Base-by-base conservation (phyloP, 2,888 invertebrate genomes). In the Nymphalis urticae region DNA sequence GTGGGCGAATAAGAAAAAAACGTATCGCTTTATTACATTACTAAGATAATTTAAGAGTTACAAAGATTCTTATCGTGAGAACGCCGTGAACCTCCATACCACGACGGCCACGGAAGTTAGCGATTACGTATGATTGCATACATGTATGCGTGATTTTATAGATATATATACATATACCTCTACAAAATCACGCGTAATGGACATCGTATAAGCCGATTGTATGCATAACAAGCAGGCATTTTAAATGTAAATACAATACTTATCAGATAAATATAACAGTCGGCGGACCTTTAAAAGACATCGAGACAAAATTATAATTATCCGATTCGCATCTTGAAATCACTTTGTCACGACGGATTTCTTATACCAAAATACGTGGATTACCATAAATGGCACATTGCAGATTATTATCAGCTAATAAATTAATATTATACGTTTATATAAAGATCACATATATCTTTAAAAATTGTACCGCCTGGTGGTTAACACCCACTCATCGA, bases 141-240 rank as follows among this genome's bases (percentile, higher is more conserved):
- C 42, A 53, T 24, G 32, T 24, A 9, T 16, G 53, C 62, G 21
- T 21, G 21, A 21, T 21, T 21, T 21, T 21, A 21, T 21, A 21
- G 21, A 21, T 21, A 21, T 21, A 21, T 21, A 21, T n/a, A 36
- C 19, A 58, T 32, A 32, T n/a, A 19, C 42, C 21, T 42, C 13
- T 13, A 50, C 19, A 17, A n/a, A 42, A 36, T 9, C 42, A 19
- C 8, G 32, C 32, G 32, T 58, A 58, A 36, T 42, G 42, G 42
- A 58, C 58, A 58, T 58, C 51, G 21, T 63, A 68, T 64, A 65
- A 65, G 56, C 54, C 27, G 54, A 69, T 64, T 69, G 56, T 62
- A 51, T 69, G 62, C 50, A 54, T 48, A 54, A 13, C 36, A 67
- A 56, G 64, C 24, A 36, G 42, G 27, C 48, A 64, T 64, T 64